Conservation (phyloP, 2,888 invertebrate genomes). For the Oxytorus armatus region DNA sequence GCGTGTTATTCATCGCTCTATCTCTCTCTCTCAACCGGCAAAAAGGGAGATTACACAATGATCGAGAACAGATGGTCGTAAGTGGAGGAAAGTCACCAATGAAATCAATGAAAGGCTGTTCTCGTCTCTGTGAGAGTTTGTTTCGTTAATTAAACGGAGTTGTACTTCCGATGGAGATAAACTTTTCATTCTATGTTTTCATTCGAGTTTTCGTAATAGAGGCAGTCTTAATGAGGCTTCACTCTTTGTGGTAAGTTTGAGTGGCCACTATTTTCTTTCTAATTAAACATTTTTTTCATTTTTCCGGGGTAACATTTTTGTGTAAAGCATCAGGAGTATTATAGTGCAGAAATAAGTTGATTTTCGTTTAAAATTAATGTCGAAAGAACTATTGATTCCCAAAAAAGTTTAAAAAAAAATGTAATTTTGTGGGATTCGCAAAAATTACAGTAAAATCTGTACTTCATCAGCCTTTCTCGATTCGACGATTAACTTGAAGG, state of each 20-base stretch:
- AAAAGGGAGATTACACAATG: conserved; percentile 49
- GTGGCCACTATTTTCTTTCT: too few relatives aligned
- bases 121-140: neutral
- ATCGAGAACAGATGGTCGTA: conserved; percentile 39
- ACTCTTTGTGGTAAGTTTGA: too few relatives aligned
- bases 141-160: neutral
- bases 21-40: neutral
- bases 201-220: too few relatives aligned
- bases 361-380: too few relatives aligned
- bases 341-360: too few relatives aligned
- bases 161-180: neutral
- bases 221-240: too few relatives aligned
- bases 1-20: neutral
- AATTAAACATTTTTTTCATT: too few relatives aligned
- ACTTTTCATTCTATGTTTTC: too few relatives aligned
- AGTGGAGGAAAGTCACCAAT: conserved; percentile 4
- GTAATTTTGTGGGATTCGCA: too few relatives aligned
- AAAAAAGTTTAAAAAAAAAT: conserved; percentile 13
- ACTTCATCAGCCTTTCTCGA: neutral
- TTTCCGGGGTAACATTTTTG: too few relatives aligned
- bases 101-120: conserved; percentile 7
- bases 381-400: too few relatives aligned
- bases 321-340: too few relatives aligned
- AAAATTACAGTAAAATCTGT: neutral
- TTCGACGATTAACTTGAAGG: conserved; percentile 17